Evolutionary conservation across 2,113 vertebrate species (phyloP).

Genomic region (Seriola aureovittata): DNA sequence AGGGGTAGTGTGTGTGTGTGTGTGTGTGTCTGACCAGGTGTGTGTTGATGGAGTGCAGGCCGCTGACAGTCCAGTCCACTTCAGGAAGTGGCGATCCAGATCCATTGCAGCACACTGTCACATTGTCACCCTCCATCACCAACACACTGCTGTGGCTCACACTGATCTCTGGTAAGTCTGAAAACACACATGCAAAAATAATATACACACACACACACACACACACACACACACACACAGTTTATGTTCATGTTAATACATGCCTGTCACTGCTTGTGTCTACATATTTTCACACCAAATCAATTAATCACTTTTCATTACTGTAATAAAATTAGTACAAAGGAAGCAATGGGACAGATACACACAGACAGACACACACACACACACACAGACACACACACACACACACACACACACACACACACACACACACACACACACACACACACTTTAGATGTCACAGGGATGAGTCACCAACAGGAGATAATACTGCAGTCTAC

Average conservation of each 20-base stretch:
- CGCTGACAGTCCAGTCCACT: slow-evolving; percentile 95
- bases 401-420: neutral
- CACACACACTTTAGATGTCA: slow-evolving; percentile 39
- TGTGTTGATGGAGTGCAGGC: slow-evolving; percentile 96
- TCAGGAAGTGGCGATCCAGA: slow-evolving; percentile 93
- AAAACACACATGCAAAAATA: slow-evolving; percentile 16
- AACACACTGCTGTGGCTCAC: slow-evolving; percentile 95
- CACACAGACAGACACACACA: slow-evolving; percentile 9
- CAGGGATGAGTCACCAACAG: slow-evolving; percentile 70
- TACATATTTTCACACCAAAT: slow-evolving; percentile 58
- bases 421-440: slow-evolving; percentile 30
- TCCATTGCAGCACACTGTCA: slow-evolving; percentile 95
- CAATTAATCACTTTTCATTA: slow-evolving; percentile 69
- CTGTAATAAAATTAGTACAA: slow-evolving; percentile 52
- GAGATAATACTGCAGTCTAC: slow-evolving; percentile 61
- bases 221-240: slow-evolving; percentile 19
- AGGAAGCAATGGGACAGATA: slow-evolving; percentile 14
- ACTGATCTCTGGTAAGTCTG: slow-evolving; percentile 96
- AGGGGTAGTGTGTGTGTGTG: neutral
- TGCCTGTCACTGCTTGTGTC: slow-evolving; percentile 33
- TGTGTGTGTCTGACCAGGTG: slow-evolving; percentile 88
- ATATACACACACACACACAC: slow-evolving; percentile 10
- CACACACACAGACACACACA: slow-evolving; percentile 26
- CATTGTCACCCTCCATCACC: slow-evolving; percentile 92
- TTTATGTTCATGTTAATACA: slow-evolving; percentile 2